Evolutionary conservation across 1,140 invertebrate genomes (phyloP), one percentile per base, ranked within the genome.

Genomic region (Holcopasites calliopsidis): DNA sequence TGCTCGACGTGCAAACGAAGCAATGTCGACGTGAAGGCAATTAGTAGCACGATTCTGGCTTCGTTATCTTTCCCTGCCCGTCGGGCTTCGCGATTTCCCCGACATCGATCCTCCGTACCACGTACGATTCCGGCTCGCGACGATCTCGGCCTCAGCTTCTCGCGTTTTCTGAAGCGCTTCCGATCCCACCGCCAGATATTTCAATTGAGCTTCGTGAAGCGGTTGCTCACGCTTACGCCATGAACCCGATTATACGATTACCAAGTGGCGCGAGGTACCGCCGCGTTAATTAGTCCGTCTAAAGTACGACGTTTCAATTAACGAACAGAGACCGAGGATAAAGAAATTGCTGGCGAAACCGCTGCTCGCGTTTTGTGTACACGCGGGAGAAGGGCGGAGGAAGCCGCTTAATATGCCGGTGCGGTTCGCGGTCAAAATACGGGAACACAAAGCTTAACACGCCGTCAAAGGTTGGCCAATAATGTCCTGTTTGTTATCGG

Each of bases 401-500:
- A 26, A 10, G 58, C 28, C 60, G 40, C 60, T 47, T 66, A 66
- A 52, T 52, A 52, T n/a, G 64, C 33, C 49, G 26, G 21, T 21
- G 62, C 31, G 62, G 47, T 35, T 26, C 61, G 52, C 50, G 50
- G 28, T 74, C 60, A 50, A 65, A 74, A 57, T 42, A 74, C 71
- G 21, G 31, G 61, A 66, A 52, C 50, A 55, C 71, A 66, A 66
- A 74, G 71, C 71, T 47, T 54, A 52, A 74, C n/a, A n/a, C 44
- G 40, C 26, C 71, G 62, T 74, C 71, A 74, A 74, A 74, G 71
- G 61, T 66, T 31, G 62, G 42, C 61, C 52, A 74, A 74, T 74
- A 74, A 74, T 66, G 71, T 47, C 61, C 38, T 66, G 71, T 74
- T 74, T 74, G 71, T 74, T 74, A 74, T 74, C 71, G 42, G 28